These are phyloP conservation scores for Rotaria magnacalcarata DNA, from an alignment of 2,888 invertebrate genomes.

Conservation along the genomic window DNA sequence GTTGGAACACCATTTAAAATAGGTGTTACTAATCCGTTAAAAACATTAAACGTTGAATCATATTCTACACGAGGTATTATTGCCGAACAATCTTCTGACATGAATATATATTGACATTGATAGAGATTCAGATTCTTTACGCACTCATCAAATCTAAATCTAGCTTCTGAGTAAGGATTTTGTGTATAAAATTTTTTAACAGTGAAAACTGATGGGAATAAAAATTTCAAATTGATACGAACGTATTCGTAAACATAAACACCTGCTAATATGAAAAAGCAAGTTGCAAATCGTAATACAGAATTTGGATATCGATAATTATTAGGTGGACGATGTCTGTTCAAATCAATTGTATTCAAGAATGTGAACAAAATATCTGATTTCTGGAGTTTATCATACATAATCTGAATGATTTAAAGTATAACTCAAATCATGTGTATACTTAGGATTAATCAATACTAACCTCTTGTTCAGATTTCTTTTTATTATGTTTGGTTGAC, in stretches of 20 bases:
- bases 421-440: no score
- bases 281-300: no score
- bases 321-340: no score
- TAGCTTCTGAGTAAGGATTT: background rate
- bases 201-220: background rate
- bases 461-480: no score
- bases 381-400: no score
- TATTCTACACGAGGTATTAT: conserved; percentile 8
- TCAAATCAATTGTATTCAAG: no score
- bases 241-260: background rate
- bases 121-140: background rate
- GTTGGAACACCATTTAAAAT: background rate
- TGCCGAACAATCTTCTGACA: background rate
- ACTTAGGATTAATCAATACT: no score
- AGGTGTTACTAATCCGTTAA: background rate
- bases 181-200: background rate
- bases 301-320: no score
- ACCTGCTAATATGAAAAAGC: background rate
- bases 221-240: background rate
- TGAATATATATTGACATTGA: background rate
- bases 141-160: background rate
- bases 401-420: no score
- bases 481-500: no score
- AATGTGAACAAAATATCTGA: no score
- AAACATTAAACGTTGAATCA: background rate